Evolutionary conservation across 2,888 invertebrate species (phyloP).

Genomic region (Callyntrura sp.): DNA sequence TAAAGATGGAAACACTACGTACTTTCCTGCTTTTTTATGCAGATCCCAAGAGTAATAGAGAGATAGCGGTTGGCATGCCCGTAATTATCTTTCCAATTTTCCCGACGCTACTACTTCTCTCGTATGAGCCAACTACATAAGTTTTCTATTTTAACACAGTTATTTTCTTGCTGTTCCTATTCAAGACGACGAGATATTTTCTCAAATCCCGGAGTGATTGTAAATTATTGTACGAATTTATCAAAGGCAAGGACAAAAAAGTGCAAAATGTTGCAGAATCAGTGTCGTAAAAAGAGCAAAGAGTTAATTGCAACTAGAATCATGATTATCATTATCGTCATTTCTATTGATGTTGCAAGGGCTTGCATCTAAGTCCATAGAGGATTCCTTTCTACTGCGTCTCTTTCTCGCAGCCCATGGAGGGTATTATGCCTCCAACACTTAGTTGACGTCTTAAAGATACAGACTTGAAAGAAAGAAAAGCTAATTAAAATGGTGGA

Average conservation of each 20-base stretch:
- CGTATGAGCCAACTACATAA: background rate
- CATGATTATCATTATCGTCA: background rate
- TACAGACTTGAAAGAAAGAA: background rate
- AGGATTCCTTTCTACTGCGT: background rate
- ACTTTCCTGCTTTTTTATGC: background rate
- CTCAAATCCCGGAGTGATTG: constrained; percentile 22
- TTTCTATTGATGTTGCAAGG: background rate
- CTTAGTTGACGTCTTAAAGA: no score
- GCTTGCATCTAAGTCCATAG: background rate
- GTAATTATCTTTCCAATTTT: constrained; percentile 22
- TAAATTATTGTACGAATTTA: constrained; percentile 13
- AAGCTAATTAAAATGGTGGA: constrained; percentile 61
- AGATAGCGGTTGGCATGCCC: background rate
- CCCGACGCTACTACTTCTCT: background rate
- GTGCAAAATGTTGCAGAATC: background rate
- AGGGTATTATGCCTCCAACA: no score
- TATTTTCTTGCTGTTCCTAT: background rate
- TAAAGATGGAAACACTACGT: background rate
- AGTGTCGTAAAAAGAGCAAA: background rate
- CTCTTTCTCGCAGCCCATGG: no score
- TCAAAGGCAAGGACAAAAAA: background rate
- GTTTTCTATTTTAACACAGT: constrained; percentile 4
- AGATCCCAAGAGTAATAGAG: background rate
- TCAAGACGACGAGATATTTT: no score
- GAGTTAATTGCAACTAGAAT: constrained; percentile 13